Evolutionary conservation across 2,888 invertebrate genomes (phyloP).

Genomic region (Capitulum mitella): DNA sequence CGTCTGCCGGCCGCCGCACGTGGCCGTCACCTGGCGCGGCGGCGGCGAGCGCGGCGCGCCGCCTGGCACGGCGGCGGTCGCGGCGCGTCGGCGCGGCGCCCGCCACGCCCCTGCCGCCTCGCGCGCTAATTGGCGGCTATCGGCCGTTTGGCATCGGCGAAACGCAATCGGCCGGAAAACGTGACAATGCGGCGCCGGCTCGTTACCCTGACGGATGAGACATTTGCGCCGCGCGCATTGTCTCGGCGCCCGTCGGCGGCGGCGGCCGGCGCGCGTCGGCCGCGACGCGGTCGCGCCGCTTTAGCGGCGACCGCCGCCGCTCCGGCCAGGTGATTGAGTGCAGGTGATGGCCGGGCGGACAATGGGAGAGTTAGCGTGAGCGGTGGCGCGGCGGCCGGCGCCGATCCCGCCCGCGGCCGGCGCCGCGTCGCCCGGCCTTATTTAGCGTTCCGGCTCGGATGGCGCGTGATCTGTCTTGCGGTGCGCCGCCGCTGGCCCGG

Average conservation of each 20-base stretch:
- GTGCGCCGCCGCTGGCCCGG: neutral
- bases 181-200: conserved; percentile 3
- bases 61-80: neutral
- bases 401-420: no score
- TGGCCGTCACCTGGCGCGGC: neutral
- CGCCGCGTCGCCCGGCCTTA: neutral
- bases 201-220: conserved; percentile 10
- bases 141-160: conserved; percentile 2
- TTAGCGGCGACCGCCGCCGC: neutral
- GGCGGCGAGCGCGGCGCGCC: neutral
- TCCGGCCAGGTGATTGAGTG: neutral
- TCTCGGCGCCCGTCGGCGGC: neutral
- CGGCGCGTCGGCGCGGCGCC: neutral
- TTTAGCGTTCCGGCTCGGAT: neutral
- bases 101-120: neutral
- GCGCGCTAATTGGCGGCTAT: neutral
- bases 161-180: conserved; percentile 13
- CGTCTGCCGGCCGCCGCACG: neutral
- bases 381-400: neutral
- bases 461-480: neutral
- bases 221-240: neutral
- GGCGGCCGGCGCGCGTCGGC: neutral
- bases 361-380: neutral
- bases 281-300: neutral
- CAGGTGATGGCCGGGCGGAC: neutral